Base-by-base conservation (phyloP, 2,888 invertebrate genomes). In the Cryptocephalus moraei region DNA sequence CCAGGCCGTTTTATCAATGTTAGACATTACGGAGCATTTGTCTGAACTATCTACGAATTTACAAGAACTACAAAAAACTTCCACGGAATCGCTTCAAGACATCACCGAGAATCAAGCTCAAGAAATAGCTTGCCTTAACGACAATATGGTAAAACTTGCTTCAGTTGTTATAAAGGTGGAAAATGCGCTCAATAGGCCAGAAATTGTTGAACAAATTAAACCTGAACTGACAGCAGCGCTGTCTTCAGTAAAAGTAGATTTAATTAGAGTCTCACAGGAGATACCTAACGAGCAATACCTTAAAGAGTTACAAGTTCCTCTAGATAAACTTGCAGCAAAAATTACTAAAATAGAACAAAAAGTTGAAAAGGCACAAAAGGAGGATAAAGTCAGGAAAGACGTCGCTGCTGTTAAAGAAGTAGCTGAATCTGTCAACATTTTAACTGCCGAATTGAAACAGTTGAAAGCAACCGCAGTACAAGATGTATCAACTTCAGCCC, bases 121-220 rank as follows among this genome's bases (percentile, higher is more conserved):
- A 46, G 39, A 49, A 10, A 47, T 44, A 33, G 48, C 41, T 36
- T 42, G 46, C 12, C 41, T 55, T 8, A 11, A 39, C 40, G 51
- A 45, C 10, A 14, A 52, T 32, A 50, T 50, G 46, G 43, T 51
- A 36, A 47, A 50, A 33, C 12, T 56, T 9, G 47, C 50, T 2
- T 36, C 33, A 12, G 39, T 45, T 22, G 36, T 54, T 40, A 41
- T 49, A 9, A 42, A 47, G 34, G 39, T 45, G 13, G 43, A 50
- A 46, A 47, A 50, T 45, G 34, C 33, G 38, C 9, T 53, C 8
- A 31, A 31, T 9, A 52, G 51, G 39, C 52, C 48, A 39, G 49
- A 50, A 46, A 11, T 49, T 10, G 3, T 43, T 1, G 42, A 48
- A 45, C 4, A 38, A n/a, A 36, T 48, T 34, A 50, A 41, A 41